phyloP scores from a whole-genome alignment of 2,113 vertebrate genomes.

The Regulus satrapa region DNA sequence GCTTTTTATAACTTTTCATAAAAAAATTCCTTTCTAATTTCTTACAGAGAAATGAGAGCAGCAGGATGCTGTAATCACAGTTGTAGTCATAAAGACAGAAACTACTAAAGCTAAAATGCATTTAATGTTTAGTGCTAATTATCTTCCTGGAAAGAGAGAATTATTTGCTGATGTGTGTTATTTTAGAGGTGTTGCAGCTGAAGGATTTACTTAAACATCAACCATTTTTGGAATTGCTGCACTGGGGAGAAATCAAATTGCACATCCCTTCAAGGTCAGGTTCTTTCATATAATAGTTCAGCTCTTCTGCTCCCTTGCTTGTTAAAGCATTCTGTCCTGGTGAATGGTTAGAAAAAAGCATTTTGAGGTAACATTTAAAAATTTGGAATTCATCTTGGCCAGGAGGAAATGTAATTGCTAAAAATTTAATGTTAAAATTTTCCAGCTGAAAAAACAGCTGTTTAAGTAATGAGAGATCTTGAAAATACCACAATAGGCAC shows the following conservation, averaged over 20 bases:
- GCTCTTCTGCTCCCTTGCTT: constrained; percentile 30
- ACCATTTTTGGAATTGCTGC: not conserved
- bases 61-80: not conserved
- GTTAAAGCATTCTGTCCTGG: constrained; percentile 13
- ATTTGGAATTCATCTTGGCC: constrained; percentile 1
- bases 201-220: constrained; percentile 40
- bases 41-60: not conserved
- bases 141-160: not conserved
- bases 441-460: constrained; percentile 47
- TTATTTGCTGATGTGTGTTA: not conserved
- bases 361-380: constrained; percentile 41
- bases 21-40: not conserved
- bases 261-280: not conserved
- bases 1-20: not conserved
- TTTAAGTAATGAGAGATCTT: constrained; percentile 35
- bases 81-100: not conserved
- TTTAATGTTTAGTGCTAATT: not conserved
- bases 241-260: not conserved
- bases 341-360: constrained; percentile 19
- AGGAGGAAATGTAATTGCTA: constrained; percentile 20
- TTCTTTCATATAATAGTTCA: not conserved
- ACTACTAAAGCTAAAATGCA: not conserved
- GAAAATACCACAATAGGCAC: constrained; percentile 8
- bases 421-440: constrained; percentile 58
- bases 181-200: constrained; percentile 1